A percentile compares a stretch with the other conserved stretches of the same genome.
phyloP scores from a whole-genome alignment of 1,140 invertebrate species.

The Ruditapes philippinarum region DNA sequence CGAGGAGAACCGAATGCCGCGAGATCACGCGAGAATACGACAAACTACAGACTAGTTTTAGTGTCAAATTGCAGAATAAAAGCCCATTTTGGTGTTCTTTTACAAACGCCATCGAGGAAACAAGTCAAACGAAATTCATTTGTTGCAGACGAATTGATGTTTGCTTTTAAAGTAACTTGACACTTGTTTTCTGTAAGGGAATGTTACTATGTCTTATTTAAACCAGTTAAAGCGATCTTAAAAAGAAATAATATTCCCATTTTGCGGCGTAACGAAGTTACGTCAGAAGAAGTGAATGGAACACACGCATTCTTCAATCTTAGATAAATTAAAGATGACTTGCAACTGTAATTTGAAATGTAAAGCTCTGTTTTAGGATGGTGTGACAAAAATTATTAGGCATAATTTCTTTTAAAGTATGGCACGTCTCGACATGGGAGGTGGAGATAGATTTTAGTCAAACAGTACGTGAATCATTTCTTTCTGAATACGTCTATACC shows the following conservation, averaged over 20 bases:
- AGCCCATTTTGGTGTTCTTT: constrained; percentile 23
- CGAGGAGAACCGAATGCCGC: constrained; percentile 23
- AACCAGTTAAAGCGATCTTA: constrained; percentile 18
- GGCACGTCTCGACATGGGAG: background rate
- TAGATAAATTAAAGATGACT: constrained; percentile 9
- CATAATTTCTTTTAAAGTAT: background rate
- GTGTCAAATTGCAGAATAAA: constrained; percentile 44
- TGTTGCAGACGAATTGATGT: constrained; percentile 39
- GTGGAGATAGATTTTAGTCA: background rate
- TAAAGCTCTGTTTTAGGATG: background rate
- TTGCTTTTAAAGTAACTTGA: constrained; percentile 12
- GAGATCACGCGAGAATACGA: constrained; percentile 49
- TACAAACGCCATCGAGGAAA: background rate
- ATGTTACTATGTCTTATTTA: constrained; percentile 37
- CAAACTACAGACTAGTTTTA: constrained; percentile 1
- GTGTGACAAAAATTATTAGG: constrained; percentile 24
- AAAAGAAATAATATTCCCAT: constrained; percentile 45
- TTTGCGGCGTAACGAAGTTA: background rate
- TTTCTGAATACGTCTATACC: no score
- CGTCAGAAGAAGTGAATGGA: background rate
- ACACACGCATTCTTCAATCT: constrained; percentile 7
- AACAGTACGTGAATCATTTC: no score
- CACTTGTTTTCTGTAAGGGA: constrained; percentile 22
- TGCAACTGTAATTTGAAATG: background rate
- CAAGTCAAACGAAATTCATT: constrained; percentile 40